Evolutionary conservation across 2,888 invertebrate species (phyloP).

Genomic region (Mythimna ferrago): DNA sequence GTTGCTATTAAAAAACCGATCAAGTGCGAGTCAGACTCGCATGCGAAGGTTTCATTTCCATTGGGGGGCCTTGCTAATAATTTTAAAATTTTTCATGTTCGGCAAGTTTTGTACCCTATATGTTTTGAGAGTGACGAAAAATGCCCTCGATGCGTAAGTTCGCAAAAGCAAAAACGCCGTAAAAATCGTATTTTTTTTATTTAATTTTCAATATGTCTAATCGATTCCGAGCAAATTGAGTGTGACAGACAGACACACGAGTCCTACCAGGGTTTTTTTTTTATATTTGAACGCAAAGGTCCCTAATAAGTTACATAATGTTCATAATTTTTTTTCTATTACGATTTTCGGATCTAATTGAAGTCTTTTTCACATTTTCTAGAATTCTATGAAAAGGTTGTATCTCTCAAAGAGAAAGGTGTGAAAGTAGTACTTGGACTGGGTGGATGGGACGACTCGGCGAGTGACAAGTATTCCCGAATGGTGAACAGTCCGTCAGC

Average conservation of each 20-base stretch:
- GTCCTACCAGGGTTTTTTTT: too few relatives aligned
- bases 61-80: neutral
- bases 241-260: neutral
- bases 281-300: too few relatives aligned
- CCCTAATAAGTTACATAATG: neutral
- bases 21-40: neutral
- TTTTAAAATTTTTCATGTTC: too few relatives aligned
- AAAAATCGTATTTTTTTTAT: too few relatives aligned
- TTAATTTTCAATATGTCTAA: neutral
- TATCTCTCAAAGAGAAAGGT: constrained; percentile 93
- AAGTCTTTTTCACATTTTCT: constrained; percentile 44
- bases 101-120: too few relatives aligned
- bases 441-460: constrained; percentile 99
- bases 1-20: constrained; percentile 67
- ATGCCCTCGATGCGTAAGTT: too few relatives aligned
- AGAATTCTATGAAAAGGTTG: constrained; percentile 97
- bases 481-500: constrained; percentile 94
- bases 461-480: constrained; percentile 96
- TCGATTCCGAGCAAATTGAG: neutral
- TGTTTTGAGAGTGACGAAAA: too few relatives aligned
- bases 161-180: too few relatives aligned
- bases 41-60: neutral
- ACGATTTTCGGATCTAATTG: neutral
- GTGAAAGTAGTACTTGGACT: constrained; percentile 96
- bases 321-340: neutral